Base-by-base conservation (phyloP, 2,888 invertebrate species). In the Podabrus alpinus region DNA sequence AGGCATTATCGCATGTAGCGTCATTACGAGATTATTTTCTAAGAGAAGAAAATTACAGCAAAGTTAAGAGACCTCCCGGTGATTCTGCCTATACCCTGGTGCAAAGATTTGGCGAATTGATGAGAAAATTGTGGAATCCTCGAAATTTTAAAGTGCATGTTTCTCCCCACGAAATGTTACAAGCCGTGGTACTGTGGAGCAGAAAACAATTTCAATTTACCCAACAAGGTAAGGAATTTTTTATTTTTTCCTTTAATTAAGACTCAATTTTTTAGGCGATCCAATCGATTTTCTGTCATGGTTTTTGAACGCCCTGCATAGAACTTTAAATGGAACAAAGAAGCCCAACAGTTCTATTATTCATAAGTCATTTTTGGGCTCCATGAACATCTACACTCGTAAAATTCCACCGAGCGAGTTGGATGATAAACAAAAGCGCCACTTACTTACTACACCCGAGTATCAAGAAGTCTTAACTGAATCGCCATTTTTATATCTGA, bases 111-210 rank as follows among this genome's bases (percentile, higher is more conserved):
- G 99, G 99, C 0, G 99, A 99, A 86, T 89, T 99, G 24, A 92
- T 99, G 88, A 90, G 99, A 15, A 99, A 99, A 86, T 89, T 99
- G 82, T 99, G 99, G 99, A 99, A 99, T 88, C 98, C 99, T 0
- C 90, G 97, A 60, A 99, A 99, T 84, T 99, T 99, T 86, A 99
- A 99, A 88, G 96, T 99, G 0, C 99, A 99, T 85, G 99, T 99
- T 0, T 98, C 98, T 16, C 99, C 99, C 0, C 99, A 99, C 86
- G 99, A 99, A 90, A 99, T 99, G 99, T 89, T 99, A 19, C 99
- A 99, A 85, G 97, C 99, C 66, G 97, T 98, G 19, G 97, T 99
- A 3, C 89, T 99, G 78, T 97, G 97, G 95, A 97, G 98, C 84
- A 95, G 95, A 87, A 98, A 99, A 86, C 92, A 93, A 80, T 99